Conservation (phyloP, 2,888 invertebrate species). For the Drosophila formosana region DNA sequence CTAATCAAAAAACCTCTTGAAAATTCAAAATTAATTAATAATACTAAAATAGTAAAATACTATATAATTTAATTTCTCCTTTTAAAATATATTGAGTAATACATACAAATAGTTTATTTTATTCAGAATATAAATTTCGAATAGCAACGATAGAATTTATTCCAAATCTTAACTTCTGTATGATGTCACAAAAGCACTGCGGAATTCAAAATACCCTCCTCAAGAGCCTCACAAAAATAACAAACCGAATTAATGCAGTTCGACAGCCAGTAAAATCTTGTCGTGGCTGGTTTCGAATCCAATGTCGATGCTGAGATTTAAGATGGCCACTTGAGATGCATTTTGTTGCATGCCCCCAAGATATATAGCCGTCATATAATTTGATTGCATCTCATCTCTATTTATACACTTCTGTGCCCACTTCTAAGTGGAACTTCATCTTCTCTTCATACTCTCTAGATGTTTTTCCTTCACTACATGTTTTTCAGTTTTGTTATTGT, state of each 20-base stretch:
- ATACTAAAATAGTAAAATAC: too few relatives aligned
- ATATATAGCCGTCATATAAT: conserved; percentile 74
- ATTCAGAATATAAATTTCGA: too few relatives aligned
- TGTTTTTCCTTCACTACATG: conserved; percentile 3
- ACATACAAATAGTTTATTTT: too few relatives aligned
- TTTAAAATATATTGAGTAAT: too few relatives aligned
- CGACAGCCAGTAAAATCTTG: conserved; percentile 65
- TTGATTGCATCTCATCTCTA: conserved; percentile 64
- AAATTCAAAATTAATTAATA: too few relatives aligned
- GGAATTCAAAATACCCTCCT: not conserved
- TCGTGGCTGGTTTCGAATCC: conserved; percentile 60
- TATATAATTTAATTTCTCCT: too few relatives aligned
- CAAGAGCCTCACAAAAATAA: conserved; percentile 22
- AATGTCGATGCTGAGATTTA: conserved; percentile 73
- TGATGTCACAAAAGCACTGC: not conserved
- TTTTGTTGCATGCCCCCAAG: conserved; percentile 31
- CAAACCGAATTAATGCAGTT: conserved; percentile 69
- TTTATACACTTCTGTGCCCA: conserved; percentile 42
- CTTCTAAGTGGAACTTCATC: conserved; percentile 55
- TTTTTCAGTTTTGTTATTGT: conserved; percentile 10
- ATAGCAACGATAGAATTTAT: too few relatives aligned
- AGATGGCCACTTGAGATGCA: conserved; percentile 68
- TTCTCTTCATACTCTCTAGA: conserved; percentile 24
- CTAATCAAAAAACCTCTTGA: too few relatives aligned
- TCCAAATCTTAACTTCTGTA: too few relatives aligned